phyloP scores from a whole-genome alignment of 1,140 invertebrate species.

The Telenomus remus region DNA sequence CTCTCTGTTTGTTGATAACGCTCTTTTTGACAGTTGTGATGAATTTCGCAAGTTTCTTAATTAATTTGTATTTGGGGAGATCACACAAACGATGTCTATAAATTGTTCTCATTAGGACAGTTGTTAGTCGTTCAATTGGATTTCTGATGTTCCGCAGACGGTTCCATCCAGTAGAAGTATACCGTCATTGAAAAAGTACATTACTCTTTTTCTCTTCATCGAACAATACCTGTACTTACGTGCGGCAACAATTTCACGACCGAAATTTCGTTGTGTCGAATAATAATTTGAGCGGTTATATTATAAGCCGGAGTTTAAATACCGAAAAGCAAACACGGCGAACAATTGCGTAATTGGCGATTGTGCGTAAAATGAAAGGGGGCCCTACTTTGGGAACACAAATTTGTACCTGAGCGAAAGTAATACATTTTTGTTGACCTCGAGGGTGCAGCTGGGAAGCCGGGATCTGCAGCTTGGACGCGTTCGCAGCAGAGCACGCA shows the following conservation, averaged over 20 bases:
- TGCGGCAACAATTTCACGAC: conserved; percentile 7
- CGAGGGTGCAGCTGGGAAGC: conserved; percentile 46
- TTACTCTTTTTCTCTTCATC: no score
- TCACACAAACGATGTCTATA: conserved; percentile 17
- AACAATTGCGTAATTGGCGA: conserved; percentile 46
- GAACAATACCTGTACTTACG: no score
- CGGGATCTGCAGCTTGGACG: conserved; percentile 42
- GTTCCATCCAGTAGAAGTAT: conserved; percentile 1
- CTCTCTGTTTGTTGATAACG: conserved; percentile 37
- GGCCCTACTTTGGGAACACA: not conserved
- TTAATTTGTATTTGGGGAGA: conserved; percentile 35
- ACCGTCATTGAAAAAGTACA: not conserved
- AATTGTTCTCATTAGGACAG: conserved; percentile 28
- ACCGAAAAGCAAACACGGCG: conserved; percentile 41
- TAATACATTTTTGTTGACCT: conserved; percentile 34
- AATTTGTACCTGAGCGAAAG: conserved; percentile 39
- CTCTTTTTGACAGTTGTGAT: conserved; percentile 39
- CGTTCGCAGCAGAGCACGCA: conserved; percentile 45
- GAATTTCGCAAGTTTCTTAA: conserved; percentile 21
- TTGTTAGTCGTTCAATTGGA: conserved; percentile 20
- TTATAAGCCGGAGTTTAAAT: conserved; percentile 9
- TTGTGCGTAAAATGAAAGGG: conserved; percentile 33
- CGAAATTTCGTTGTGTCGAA: conserved; percentile 6
- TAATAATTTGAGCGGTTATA: conserved; percentile 15
- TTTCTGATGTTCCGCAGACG: conserved; percentile 2